A percentile compares a stretch with the other conserved stretches of the same genome.
phyloP scores from a whole-genome alignment of 2,888 invertebrate genomes.

The Drosophila tanythrix region DNA sequence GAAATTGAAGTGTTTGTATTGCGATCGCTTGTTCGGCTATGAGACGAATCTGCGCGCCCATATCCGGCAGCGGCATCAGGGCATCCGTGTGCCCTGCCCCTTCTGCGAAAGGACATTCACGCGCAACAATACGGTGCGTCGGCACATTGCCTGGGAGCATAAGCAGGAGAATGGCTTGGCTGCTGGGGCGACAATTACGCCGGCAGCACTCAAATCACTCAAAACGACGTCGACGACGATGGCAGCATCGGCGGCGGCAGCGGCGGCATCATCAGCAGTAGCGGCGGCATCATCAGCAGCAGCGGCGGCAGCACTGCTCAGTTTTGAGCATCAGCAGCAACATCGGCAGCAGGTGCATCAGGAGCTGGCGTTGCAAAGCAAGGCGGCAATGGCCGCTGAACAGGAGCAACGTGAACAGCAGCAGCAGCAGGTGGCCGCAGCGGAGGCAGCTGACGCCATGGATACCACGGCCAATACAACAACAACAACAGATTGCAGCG shows the following conservation, averaged over 20 bases:
- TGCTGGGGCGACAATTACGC: conserved; percentile 79
- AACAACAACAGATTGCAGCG: conserved; percentile 57
- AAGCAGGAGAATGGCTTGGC: conserved; percentile 87
- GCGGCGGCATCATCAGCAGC: conserved; percentile 5
- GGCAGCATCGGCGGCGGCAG: neutral
- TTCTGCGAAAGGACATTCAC: conserved; percentile 96
- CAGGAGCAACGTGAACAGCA: conserved; percentile 66
- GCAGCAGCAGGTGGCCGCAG: conserved; percentile 48
- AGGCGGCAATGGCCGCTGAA: conserved; percentile 73
- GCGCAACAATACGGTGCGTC: conserved; percentile 95
- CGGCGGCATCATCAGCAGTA: neutral
- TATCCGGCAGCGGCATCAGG: conserved; percentile 95
- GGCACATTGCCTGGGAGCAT: conserved; percentile 96
- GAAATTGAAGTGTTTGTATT: conserved; percentile 96
- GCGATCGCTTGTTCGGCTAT: conserved; percentile 96
- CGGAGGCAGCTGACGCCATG: conserved; percentile 59
- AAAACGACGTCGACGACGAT: conserved; percentile 37
- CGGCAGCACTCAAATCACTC: conserved; percentile 83
- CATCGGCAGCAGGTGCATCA: conserved; percentile 47
- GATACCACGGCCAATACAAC: conserved; percentile 66
- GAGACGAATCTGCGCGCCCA: conserved; percentile 96
- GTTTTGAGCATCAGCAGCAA: conserved; percentile 48
- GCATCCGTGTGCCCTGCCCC: conserved; percentile 95
- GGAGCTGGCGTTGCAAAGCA: conserved; percentile 68
- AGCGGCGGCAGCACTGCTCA: conserved; percentile 43